Evolutionary conservation across 1,140 invertebrate genomes (phyloP).

Genomic region (Drosophila lacteicornis): DNA sequence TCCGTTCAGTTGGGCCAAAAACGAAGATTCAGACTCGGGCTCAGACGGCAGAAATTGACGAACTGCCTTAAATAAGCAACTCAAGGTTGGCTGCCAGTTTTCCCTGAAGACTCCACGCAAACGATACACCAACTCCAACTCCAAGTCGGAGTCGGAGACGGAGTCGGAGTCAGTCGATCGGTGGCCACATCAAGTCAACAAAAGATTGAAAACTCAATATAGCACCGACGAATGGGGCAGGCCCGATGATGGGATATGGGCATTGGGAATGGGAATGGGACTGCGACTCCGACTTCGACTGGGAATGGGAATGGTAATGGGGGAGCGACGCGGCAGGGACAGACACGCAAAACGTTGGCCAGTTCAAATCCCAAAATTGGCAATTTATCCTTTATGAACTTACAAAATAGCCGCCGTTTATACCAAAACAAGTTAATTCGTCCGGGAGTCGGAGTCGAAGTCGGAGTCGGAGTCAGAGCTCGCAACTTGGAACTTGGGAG

Average conservation of each 20-base stretch:
- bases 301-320: slow-evolving; percentile 14
- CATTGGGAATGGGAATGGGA: slow-evolving; percentile 33
- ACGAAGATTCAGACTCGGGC: slow-evolving; percentile 14
- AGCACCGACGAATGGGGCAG: slow-evolving; percentile 65
- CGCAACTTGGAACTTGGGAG: slow-evolving; percentile 21
- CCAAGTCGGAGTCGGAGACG: not conserved
- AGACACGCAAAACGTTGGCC: slow-evolving; percentile 76
- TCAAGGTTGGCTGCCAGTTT: slow-evolving; percentile 82
- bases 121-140: slow-evolving; percentile 9
- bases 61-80: slow-evolving; percentile 81
- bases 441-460: slow-evolving; percentile 45
- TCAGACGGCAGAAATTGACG: slow-evolving; percentile 67
- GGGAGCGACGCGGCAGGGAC: slow-evolving; percentile 38
- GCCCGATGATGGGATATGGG: slow-evolving; percentile 50
- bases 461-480: slow-evolving; percentile 16
- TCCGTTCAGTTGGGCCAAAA: not conserved
- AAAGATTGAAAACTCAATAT: slow-evolving; percentile 84
- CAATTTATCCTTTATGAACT: slow-evolving; percentile 85
- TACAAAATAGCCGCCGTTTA: slow-evolving; percentile 84
- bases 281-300: not conserved
- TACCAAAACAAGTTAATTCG: slow-evolving; percentile 85
- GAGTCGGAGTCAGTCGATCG: slow-evolving; percentile 60
- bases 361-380: slow-evolving; percentile 84
- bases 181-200: slow-evolving; percentile 82
- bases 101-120: slow-evolving; percentile 72